These are phyloP conservation scores for Hydrozoanthus tunicans DNA, from an alignment of 64 coral and sea anemone genomes.

Conservation along the genomic window DNA sequence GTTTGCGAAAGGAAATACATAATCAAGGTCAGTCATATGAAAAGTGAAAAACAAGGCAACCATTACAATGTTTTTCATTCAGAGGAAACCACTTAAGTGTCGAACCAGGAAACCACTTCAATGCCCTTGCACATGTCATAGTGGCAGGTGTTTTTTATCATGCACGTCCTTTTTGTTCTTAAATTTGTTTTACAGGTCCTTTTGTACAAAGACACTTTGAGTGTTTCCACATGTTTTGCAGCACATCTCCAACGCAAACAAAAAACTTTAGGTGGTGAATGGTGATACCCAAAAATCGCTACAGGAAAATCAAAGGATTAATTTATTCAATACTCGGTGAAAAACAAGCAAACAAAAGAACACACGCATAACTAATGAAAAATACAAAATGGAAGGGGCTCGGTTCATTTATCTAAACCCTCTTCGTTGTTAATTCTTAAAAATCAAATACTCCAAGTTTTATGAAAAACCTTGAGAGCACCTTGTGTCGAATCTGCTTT, in stretches of 20 bases:
- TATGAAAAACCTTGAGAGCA: no score
- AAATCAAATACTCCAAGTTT: no score
- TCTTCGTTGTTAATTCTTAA: no score
- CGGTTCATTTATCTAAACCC: no score
- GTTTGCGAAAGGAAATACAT: background rate
- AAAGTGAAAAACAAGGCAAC: background rate
- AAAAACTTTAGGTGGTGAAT: background rate
- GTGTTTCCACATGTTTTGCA: slow-evolving; percentile 36
- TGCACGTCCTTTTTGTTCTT: slow-evolving; percentile 7
- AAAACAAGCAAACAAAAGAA: background rate
- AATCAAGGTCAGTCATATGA: background rate
- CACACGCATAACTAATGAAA: background rate
- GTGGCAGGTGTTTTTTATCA: slow-evolving; percentile 21
- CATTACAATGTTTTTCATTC: background rate
- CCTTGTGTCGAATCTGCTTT: no score
- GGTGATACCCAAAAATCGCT: background rate
- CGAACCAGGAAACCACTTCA: background rate
- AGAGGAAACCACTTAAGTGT: background rate
- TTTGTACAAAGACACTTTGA: background rate
- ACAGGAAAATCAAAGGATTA: background rate
- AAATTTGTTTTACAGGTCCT: slow-evolving; percentile 15
- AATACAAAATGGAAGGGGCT: background rate
- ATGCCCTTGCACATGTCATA: slow-evolving; percentile 33
- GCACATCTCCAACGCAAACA: slow-evolving; percentile 35
- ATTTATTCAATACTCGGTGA: background rate